These are phyloP conservation scores for Ctena decussata DNA, from an alignment of 2,888 invertebrate genomes.

Conservation along the genomic window DNA sequence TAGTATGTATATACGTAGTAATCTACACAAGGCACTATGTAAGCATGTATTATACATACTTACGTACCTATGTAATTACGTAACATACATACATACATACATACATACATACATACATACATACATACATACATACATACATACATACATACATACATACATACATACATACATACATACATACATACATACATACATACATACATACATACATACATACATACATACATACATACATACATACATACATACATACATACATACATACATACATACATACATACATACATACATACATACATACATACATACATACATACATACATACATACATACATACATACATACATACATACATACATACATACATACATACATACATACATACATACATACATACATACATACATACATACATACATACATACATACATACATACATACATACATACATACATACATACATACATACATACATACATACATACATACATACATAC, in stretches of 20 bases:
- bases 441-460: conserved; percentile 4
- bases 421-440: conserved; percentile 4
- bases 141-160: not conserved
- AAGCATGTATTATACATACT: too few species aligned
- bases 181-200: not conserved
- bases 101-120: not conserved
- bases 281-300: not conserved
- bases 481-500: conserved; percentile 4
- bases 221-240: not conserved
- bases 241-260: conserved; percentile 2
- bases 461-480: conserved; percentile 4
- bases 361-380: conserved; percentile 1
- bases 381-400: conserved; percentile 1
- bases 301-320: conserved; percentile 4
- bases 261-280: conserved; percentile 6
- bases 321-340: not conserved
- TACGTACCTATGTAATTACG: not conserved
- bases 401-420: conserved; percentile 1
- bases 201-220: not conserved
- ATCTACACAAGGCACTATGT: not conserved
- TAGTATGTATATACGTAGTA: not conserved
- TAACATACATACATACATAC: not conserved
- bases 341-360: not conserved
- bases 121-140: not conserved
- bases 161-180: not conserved